These are phyloP conservation scores for Nothura maculosa DNA, from an alignment of 2,797 vertebrate species.

Conservation along the genomic window DNA sequence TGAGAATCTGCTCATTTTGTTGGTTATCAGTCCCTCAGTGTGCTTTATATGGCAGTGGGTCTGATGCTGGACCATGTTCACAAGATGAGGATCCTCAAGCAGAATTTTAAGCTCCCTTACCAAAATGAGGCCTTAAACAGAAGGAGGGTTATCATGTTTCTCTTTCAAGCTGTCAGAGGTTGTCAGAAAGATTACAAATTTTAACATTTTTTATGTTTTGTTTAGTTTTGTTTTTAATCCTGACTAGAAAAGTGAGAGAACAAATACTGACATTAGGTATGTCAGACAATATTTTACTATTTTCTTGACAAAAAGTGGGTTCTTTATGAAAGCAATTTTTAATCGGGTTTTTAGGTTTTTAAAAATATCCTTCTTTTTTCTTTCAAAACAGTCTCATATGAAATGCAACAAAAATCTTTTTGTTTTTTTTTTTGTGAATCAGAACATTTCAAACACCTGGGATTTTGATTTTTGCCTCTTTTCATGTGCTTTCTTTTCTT, in stretches of 20 bases:
- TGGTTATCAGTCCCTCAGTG: rapidly evolving
- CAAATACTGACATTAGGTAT: background rate
- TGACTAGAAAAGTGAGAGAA: slow-evolving; percentile 39
- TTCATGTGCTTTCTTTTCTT: background rate
- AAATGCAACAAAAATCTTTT: background rate
- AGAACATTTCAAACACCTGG: background rate
- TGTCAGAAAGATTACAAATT: slow-evolving; percentile 52
- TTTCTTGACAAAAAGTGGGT: background rate
- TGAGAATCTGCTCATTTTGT: background rate
- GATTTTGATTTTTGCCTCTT: background rate
- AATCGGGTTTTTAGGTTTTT: background rate
- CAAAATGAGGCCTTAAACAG: background rate
- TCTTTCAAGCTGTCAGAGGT: slow-evolving; percentile 22
- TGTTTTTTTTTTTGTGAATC: background rate
- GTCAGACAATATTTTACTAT: slow-evolving; percentile 13
- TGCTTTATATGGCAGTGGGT: background rate
- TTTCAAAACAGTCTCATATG: background rate
- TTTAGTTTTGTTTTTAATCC: slow-evolving; percentile 46
- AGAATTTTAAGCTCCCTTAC: background rate
- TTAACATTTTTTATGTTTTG: slow-evolving; percentile 47
- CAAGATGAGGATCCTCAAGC: background rate
- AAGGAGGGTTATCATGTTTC: background rate
- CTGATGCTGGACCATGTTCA: background rate
- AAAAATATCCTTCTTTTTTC: background rate
- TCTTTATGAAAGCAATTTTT: background rate